Base-by-base conservation (phyloP, 2,113 vertebrate genomes). In the Esox niger region DNA sequence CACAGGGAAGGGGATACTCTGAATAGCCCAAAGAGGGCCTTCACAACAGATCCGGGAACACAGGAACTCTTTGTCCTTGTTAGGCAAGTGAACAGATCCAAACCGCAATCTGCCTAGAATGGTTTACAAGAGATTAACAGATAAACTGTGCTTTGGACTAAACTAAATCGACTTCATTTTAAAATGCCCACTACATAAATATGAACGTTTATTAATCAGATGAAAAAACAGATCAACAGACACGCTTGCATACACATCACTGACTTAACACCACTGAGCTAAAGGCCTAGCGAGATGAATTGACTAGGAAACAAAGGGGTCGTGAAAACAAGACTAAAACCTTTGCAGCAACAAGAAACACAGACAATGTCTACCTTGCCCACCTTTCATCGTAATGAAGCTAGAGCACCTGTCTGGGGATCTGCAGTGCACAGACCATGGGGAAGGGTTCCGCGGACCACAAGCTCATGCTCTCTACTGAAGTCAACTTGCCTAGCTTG, bases 381-480 rank as follows among this genome's bases (percentile, higher is more conserved):
- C 79, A 86, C 82, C 77, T 63, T 71, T 76, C 64, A 26, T 63
- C 78, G 79, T 82, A 7, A 32, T 70, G 66, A 63, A 52, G 27
- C 68, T 55, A 65, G 52, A 75, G 56, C 29, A 6, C n/a, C 6
- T 38, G 35, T 38, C 35, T 38, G 5, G 35, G 35, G 35, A 2
- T 23, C 20, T 17, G 47, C 21, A 17, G 21, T 9, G 47, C 3
- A 21, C n/a, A 6, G 20, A 7, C 17, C 47, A 49, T 21, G 47
- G 20, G 17, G 11, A 6, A 52, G 11, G 1, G 38, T 52, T 52
- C n/a, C n/a, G 6, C 15, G 7, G 6, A 21, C 20, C 21, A 17
- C n/a, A 52, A 52, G 47, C 47, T 52, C 6, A n/a, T 15, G 47
- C 15, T 52, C 38, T 15, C 38, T 15, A 17, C 38, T 43, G 17